Base-by-base conservation (phyloP, 2,888 invertebrate genomes). In the Drosophila paranaensis region DNA sequence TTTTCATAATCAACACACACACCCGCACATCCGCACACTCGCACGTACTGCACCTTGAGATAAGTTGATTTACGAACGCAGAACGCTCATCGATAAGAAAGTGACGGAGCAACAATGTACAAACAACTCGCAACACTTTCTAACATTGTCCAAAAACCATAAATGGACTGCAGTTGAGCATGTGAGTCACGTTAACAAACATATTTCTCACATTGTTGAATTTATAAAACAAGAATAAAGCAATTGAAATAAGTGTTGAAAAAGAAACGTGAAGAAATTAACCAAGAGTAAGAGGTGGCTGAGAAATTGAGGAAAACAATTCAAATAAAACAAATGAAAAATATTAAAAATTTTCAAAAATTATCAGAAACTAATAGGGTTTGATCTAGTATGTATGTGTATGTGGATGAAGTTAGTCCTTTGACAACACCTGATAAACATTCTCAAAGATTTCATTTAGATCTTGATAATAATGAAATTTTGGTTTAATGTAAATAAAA, bases 101-200 rank as follows among this genome's bases (percentile, higher is more conserved):
- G 55, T 64, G 51, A 64, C 62, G 16, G 60, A 74, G 40, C 40
- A 39, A 6, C 25, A 13, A 14, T 16, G 20, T 6, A 27, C 39
- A 33, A 50, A 13, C 27, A 25, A 11, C 25, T 51, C 16, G 30
- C 51, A 33, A 68, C 39, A 56, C 77, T 88, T 86, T 88, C 87
- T 60, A 72, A 63, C 61, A 46, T 45, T 68, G 39, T 30, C 37
- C 27, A 42, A 20, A 54, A 43, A 50, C 25, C n/a, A 35, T 43
- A 60, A 30, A 60, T 57, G 42, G 9, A 50, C 13, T 55, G 61
- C 58, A 73, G 39, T 73, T 74, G 3, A 8, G 8, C 20, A 78
- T 81, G 27, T 72, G 56, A 70, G 79, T 89, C 89, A 84, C 89
- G 89, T 76, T 68, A 62, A 62, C 74, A 62, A 66, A 54, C 68